Base-by-base conservation (phyloP, 2,888 invertebrate genomes). In the Metalampra italica region DNA sequence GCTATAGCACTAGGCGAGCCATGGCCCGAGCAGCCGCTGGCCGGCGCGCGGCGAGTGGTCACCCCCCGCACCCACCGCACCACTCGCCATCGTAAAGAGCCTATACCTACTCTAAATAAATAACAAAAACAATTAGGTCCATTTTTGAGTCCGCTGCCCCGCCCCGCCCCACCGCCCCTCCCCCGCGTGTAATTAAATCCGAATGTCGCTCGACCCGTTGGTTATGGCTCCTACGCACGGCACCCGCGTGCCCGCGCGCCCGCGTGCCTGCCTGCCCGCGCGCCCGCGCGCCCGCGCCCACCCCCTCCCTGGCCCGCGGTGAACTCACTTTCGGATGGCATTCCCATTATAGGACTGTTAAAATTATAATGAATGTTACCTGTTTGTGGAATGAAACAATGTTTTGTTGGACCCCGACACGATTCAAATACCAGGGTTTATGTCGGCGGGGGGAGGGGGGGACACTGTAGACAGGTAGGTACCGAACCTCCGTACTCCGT, bases 171-270 rank as follows among this genome's bases (percentile, higher is more conserved):
- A 7, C 37, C 3, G 37, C 2, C 37, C 7, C 12, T 1, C 9
- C 4, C 34, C 34, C 3, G 7, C 2, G 13, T 2, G 51, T 55
- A 57, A 59, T 59, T 59, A 59, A 61, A 61, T 56, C 49, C 50
- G 46, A 50, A 50, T 41, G 51, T 50, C 45, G 46, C 51, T 50
- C 52, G 52, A 53, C 53, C 56, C 55, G 54, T 51, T 47, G 52
- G 53, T 61, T 61, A 61, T 56, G 47, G 57, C 44, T 43, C 45
- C 51, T 55, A 54, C 52, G 56, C 61, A 61, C 61, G 61, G 47
- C 57, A 56, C 38, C 47, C n/a, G n/a, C n/a, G n/a, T n/a, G n/a
- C n/a, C 50, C 52, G 52, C 45, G 45, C 47, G 47, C 2, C 22
- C 22, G 22, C 22, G 22, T 44, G 50, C 40, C 3, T 39, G 7